Base-by-base conservation (phyloP, 2,113 vertebrate genomes). In the Myiozetetes cayanensis region DNA sequence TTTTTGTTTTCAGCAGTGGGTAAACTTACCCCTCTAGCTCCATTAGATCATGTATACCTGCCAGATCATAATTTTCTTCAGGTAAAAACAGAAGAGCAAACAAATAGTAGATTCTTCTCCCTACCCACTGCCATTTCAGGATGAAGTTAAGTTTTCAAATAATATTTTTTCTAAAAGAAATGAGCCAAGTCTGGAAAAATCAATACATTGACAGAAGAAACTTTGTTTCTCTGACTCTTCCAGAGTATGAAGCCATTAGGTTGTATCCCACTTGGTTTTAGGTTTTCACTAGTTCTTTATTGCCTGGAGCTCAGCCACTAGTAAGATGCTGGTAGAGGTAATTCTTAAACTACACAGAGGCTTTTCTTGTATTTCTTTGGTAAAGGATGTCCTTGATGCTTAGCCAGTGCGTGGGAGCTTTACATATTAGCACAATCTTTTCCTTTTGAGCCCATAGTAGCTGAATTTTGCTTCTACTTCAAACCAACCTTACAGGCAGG, bases 201-300 rank as follows among this genome's bases (percentile, higher is more conserved):
- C 95, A 94, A 93, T 96, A 66, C 59, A 66, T 43, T 75, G 77
- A 96, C 67, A 66, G 52, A 50, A 63, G 82, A 82, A 87, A 96
- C 77, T 84, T 91, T 55, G 39, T 78, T 95, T 97, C 81, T 93
- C 92, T 95, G 92, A 67, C 82, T 96, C 85, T 86, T 65, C 91
- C 77, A 53, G 93, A 96, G 89, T 83, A 83, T 94, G 47, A 62
- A 61, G 77, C 77, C 80, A 94, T 94, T 96, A 87, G 61, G 68
- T 91, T 97, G 86, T 90, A 89, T 96, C 53, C 72, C 89, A 18
- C 33, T 82, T 84, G 79, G 95, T 62, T 90, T 93, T 92, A 83
- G 47, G 25, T 68, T 97, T 97, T 83, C 46, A 56, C 80, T 95
- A 53, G 85, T 41, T 89, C 91, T 91, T 23, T 76, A 14, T 78